These are phyloP conservation scores for Beroe ovata DNA, from an alignment of 37 sponge, comb jelly and placozoan species.

Conservation along the genomic window DNA sequence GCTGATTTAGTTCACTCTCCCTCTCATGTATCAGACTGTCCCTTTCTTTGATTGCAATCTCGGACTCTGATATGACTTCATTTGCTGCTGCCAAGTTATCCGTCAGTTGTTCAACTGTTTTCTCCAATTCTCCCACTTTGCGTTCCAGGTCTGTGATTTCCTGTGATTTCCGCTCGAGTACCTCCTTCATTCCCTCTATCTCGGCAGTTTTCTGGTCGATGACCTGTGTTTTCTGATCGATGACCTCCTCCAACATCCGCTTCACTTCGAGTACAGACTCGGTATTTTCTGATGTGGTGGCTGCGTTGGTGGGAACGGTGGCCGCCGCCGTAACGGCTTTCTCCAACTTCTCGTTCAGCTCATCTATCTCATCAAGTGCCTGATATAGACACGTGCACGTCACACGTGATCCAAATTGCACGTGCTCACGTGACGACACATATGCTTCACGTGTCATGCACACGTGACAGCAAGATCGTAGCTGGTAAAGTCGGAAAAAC, in stretches of 20 bases:
- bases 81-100: background rate
- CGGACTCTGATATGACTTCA: background rate
- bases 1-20: background rate
- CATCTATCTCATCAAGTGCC: conserved; percentile 54
- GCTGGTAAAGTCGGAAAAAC: no score
- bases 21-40: background rate
- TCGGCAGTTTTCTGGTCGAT: background rate
- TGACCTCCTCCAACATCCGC: conserved; percentile 36
- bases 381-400: no score
- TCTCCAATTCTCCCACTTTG: background rate
- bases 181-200: background rate
- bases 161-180: background rate
- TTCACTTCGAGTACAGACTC: background rate
- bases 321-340: background rate
- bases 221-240: background rate
- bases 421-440: no score
- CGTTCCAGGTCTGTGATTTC: background rate
- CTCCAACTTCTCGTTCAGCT: conserved; percentile 26
- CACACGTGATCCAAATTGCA: background rate
- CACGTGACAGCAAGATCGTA: no score
- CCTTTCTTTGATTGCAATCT: background rate
- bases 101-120: background rate
- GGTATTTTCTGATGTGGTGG: background rate
- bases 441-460: no score
- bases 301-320: background rate